Conservation (phyloP, 2,113 vertebrate genomes). For the Leptobrachium ailaonicum region DNA sequence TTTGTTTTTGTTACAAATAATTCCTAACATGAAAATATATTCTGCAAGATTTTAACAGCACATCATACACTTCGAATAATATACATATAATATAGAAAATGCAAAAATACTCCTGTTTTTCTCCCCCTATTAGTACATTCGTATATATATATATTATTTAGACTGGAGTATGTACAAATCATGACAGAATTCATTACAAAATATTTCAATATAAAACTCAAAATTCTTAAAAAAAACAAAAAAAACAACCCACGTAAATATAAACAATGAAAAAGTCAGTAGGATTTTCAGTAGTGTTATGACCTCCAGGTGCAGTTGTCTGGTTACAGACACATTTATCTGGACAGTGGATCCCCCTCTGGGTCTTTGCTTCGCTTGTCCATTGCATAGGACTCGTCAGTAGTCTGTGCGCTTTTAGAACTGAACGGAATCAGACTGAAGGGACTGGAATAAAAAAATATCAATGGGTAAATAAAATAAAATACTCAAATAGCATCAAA, state of each 20-base stretch:
- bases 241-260: not conserved
- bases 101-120: slow-evolving; percentile 8
- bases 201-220: slow-evolving; percentile 29
- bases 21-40: slow-evolving; percentile 44
- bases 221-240: slow-evolving; percentile 27
- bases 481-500: no score
- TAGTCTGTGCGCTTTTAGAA: slow-evolving; percentile 76
- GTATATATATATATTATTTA: not conserved
- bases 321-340: not conserved
- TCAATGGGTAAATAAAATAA: no score
- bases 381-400: slow-evolving; percentile 13
- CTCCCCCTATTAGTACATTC: slow-evolving; percentile 17
- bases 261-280: slow-evolving; percentile 20
- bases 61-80: slow-evolving; percentile 1
- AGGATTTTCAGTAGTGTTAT: not conserved
- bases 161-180: slow-evolving; percentile 34
- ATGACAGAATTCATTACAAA: slow-evolving; percentile 19
- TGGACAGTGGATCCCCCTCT: slow-evolving; percentile 19
- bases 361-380: slow-evolving; percentile 1
- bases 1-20: slow-evolving; percentile 30
- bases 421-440: slow-evolving; percentile 89
- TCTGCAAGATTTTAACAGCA: slow-evolving; percentile 14
- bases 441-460: slow-evolving; percentile 80
- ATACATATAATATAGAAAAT: slow-evolving; percentile 12
- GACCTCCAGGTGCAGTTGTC: not conserved